Base-by-base conservation (phyloP, 2,888 invertebrate genomes). In the Agonopterix subpropinquella region DNA sequence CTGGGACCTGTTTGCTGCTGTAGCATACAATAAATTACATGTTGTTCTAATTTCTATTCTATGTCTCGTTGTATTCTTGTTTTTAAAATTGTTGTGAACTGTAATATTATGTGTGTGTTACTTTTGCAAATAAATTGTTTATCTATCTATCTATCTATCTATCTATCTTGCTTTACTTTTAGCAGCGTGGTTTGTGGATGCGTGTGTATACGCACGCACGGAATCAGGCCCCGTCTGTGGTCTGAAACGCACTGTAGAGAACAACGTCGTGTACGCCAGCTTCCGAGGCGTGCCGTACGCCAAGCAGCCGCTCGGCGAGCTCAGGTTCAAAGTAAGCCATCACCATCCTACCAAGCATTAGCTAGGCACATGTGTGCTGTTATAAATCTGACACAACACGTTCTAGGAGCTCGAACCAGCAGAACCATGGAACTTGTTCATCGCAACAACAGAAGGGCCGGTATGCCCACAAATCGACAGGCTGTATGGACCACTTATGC, bases 381-480 rank as follows among this genome's bases (percentile, higher is more conserved):
- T 28, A 28, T 28, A 28, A 28, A 28, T 28, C 28, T 28, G 1
- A 28, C 7, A 28, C 7, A 28, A 28, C 7, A 28, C 28, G 15
- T 73, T 77, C 3, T 67, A 91, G 91, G 88, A 90, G 51, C 84
- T 91, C 0, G 77, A 84, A 54, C 89, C 90, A 3, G 61, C 82
- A 3, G 75, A 79, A 1, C 75, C 84, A 0, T 91, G 91, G 91
- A 54, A 69, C 0, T 85, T 80, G 0, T 69, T 80, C 0, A 78
- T 82, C 51, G 92, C 92, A 1, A 87, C 86, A 1, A 73, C 79
- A 2, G 92, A 91, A 56, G 87, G 91, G 0, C 88, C 91, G 0
- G 80, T 89, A 8, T 93, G 93, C 62, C 89, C 90, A 0, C 93
- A 93, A 65, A 73, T 80, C 1, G 89, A 90, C 58, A 67, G 84